A percentile compares a stretch with the other conserved stretches of the same genome.
phyloP scores from a whole-genome alignment of 2,888 invertebrate genomes.

The Halictus quadricinctus region DNA sequence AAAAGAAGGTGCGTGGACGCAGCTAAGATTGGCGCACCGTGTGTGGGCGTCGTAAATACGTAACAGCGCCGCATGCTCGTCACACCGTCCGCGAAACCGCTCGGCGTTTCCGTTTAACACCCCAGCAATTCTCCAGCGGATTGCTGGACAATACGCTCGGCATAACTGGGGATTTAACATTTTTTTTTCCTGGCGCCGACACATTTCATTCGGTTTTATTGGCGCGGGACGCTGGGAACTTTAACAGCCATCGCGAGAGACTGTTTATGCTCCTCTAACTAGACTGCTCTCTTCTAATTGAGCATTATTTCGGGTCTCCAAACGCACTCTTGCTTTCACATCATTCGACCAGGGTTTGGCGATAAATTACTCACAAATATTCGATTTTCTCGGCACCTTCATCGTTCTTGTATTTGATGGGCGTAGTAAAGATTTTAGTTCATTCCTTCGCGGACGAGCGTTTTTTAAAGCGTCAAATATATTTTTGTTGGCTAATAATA shows the following conservation, averaged over 20 bases:
- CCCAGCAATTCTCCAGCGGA: background rate
- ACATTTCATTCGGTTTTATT: background rate
- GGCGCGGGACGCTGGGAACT: background rate
- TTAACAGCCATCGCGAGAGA: background rate
- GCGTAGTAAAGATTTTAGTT: background rate
- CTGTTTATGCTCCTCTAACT: background rate
- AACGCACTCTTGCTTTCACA: background rate
- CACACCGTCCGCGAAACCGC: slow-evolving; percentile 24
- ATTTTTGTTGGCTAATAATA: too few relatives aligned
- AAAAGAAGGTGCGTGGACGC: slow-evolving; percentile 32
- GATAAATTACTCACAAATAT: background rate
- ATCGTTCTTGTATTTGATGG: background rate
- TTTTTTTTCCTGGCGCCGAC: background rate
- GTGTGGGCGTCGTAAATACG: slow-evolving; percentile 64
- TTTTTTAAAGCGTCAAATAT: too few relatives aligned
- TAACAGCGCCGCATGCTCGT: slow-evolving; percentile 31
- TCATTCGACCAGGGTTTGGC: background rate
- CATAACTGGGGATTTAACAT: background rate
- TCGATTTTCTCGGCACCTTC: background rate
- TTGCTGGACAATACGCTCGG: background rate
- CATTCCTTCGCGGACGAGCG: too few relatives aligned
- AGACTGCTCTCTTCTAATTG: background rate
- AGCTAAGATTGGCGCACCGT: slow-evolving; percentile 60
- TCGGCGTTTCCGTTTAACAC: slow-evolving; percentile 16
- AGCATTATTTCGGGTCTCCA: background rate